Base-by-base conservation (phyloP, 2,113 vertebrate genomes). In the Dissostichus mawsoni region DNA sequence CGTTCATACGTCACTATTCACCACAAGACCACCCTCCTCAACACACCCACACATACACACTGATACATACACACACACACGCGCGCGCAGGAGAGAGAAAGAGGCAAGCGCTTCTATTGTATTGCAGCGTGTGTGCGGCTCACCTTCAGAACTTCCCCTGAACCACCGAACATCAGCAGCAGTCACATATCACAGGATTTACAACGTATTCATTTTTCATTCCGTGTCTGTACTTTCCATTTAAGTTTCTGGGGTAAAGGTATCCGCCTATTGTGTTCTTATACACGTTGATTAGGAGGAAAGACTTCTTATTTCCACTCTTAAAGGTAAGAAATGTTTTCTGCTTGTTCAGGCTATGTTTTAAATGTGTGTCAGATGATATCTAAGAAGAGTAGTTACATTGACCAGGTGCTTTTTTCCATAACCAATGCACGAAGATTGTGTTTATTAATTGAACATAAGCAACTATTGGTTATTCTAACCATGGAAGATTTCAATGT, bases 271-370 rank as follows among this genome's bases (percentile, higher is more conserved):
- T 16, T 50, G 11, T 41, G 44, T 16, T 48, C 4, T 20, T 67
- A 57, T 20, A n/a, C 63, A 2, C 8, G 58, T 0, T 7, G 41
- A 14, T 7, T 51, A 17, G 12, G 23, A 20, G 25, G 2, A 50
- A 45, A 44, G 3, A 12, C 18, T 0, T 3, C 1, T 67, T 18
- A 25, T 18, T 45, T 57, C 0, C 41, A 63, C 20, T 2, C 4
- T 23, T 45, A 44, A 25, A 83, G 80, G 85, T 90, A 81, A 85
- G 85, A 50, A 25, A 29, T 44, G 2, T 45, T 62, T 61, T 64
- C 41, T 69, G 2, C 48, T 53, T 52, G 20, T 67, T 77, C 11
- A 3, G 4, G 18, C 5, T 20, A 1, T n/a, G 3, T 61, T 47
- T 58, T 4, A n/a, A 45, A 9, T n/a, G 2, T 53, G 14, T 29